Evolutionary conservation across 2,888 invertebrate species (phyloP).

Genomic region (Calliphora vomitoria): DNA sequence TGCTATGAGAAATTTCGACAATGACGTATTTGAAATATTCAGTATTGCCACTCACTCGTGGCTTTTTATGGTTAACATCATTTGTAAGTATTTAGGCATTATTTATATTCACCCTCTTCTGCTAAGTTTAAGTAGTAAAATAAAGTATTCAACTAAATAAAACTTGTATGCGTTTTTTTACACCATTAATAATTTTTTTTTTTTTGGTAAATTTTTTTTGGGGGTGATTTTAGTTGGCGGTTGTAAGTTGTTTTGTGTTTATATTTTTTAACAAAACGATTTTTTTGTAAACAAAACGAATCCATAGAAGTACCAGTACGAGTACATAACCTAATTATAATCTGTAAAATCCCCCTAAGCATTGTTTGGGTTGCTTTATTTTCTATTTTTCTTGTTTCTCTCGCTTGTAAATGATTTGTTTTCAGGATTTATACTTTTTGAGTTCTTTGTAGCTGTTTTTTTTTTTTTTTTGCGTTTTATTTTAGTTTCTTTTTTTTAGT

Average conservation of each 20-base stretch:
- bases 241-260: not conserved
- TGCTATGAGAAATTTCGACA: not conserved
- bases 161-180: conserved; percentile 36
- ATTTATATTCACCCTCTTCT: conserved; percentile 7
- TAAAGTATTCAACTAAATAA: not conserved
- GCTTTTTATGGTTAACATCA: not conserved
- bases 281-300: conserved; percentile 8
- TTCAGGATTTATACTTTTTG: conserved; percentile 10
- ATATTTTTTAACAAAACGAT: conserved; percentile 1
- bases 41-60: not conserved
- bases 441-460: conserved; percentile 17
- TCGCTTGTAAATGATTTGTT: conserved; percentile 19
- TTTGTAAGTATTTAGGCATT: not conserved
- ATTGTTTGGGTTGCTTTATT: conserved; percentile 43
- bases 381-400: conserved; percentile 5
- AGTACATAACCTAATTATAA: conserved; percentile 66
- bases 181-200: conserved; percentile 28
- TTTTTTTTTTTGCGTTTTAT: not conserved
- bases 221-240: conserved; percentile 28
- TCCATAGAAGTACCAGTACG: conserved; percentile 24
- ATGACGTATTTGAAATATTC: not conserved
- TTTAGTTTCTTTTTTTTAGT: conserved; percentile 17
- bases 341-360: conserved; percentile 58
- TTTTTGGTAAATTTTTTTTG: no score
- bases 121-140: no score